phyloP scores from a whole-genome alignment of 2,888 invertebrate species.

The Hermaeophaga mercurialis region DNA sequence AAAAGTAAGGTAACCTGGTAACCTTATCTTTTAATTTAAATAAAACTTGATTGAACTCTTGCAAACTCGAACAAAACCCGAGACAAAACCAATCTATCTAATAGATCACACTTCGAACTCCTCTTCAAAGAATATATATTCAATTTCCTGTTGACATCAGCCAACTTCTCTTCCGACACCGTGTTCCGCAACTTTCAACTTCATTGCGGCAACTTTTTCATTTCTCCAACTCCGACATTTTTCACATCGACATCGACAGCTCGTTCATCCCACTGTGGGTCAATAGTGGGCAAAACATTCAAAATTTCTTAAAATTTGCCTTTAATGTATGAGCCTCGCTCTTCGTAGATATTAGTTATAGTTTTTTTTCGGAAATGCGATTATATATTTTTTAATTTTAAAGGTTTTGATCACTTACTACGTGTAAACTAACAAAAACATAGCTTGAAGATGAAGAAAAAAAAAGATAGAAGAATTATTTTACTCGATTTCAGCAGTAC shows the following conservation, averaged over 20 bases:
- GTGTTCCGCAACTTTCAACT: constrained; percentile 23
- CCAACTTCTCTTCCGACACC: constrained; percentile 23
- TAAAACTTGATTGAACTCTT: constrained; percentile 7
- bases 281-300: too few relatives aligned
- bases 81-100: constrained; percentile 17
- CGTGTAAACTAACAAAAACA: too few relatives aligned
- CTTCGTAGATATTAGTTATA: too few relatives aligned
- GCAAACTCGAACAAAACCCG: not conserved
- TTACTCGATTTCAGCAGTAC: too few relatives aligned
- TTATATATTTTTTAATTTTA: too few relatives aligned
- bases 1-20: too few relatives aligned
- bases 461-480: too few relatives aligned
- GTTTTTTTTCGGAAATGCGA: too few relatives aligned
- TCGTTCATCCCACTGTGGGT: not conserved
- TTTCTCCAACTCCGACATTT: constrained; percentile 21
- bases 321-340: too few relatives aligned
- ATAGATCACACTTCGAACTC: constrained; percentile 11
- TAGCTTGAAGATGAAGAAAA: too few relatives aligned
- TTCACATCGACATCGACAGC: constrained; percentile 27
- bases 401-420: too few relatives aligned
- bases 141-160: constrained; percentile 26
- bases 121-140: constrained; percentile 21
- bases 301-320: too few relatives aligned
- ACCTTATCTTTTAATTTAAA: not conserved
- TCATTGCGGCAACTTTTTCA: constrained; percentile 20